Percentiles rank a stretch among this genome's conserved stretches.
These are phyloP conservation scores for Pelecanoides urinatrix DNA, from an alignment of 2,113 vertebrate species.

Conservation along the genomic window DNA sequence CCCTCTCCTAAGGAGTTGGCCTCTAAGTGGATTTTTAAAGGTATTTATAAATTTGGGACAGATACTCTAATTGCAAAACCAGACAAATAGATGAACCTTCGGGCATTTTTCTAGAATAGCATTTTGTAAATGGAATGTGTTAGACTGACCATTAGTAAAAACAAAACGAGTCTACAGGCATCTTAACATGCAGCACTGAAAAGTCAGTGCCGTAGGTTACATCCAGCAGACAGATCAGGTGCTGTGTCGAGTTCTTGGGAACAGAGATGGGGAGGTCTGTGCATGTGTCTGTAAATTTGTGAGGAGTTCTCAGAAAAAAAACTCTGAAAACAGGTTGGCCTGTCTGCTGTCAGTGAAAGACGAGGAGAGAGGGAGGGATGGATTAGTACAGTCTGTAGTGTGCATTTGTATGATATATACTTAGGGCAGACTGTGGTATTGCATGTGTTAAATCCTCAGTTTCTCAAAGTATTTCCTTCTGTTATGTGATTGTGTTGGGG, in stretches of 20 bases:
- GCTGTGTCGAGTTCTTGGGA: accelerated
- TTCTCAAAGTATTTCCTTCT: not conserved
- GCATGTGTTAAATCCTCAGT: not conserved
- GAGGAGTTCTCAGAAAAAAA: not conserved
- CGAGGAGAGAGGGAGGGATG: not conserved
- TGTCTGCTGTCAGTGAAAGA: not conserved
- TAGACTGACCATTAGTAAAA: not conserved
- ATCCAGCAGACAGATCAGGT: no score
- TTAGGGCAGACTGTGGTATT: not conserved
- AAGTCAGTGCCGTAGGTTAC: not conserved
- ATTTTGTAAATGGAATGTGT: not conserved
- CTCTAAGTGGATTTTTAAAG: not conserved
- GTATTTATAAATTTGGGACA: not conserved
- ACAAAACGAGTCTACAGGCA: accelerated
- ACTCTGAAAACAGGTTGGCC: not conserved
- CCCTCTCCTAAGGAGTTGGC: not conserved
- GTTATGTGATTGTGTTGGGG: not conserved
- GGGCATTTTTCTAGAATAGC: not conserved
- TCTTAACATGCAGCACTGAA: not conserved
- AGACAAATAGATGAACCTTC: not conserved
- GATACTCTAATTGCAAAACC: not conserved
- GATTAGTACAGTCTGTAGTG: not conserved
- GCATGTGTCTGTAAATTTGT: not conserved
- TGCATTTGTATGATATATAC: not conserved
- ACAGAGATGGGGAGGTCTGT: not conserved